Base-by-base conservation (phyloP, 2,113 vertebrate genomes). In the Paratilapia polleni region DNA sequence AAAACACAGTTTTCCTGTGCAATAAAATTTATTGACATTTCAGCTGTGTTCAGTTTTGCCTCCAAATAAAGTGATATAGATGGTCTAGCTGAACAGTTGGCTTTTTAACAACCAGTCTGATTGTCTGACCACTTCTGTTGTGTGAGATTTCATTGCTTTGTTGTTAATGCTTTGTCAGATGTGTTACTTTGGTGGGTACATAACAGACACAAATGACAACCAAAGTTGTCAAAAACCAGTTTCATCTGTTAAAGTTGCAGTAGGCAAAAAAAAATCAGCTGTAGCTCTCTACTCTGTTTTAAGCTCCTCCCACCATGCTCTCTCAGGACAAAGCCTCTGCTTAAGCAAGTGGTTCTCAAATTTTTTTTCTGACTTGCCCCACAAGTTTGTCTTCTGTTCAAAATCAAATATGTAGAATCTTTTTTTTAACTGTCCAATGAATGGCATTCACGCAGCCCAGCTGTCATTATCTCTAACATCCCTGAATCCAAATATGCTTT, bases 1-100 rank as follows among this genome's bases (percentile, higher is more conserved):
- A n/a, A 52, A 31, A 54, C 47, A n/a, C 6, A 4, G 20, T 73
- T 52, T 54, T 54, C 4, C 68, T 1, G 0, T 70, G 43, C 0
- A 52, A 31, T 73, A 31, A 73, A 31, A 31, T 73, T 3, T 31
- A 31, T 49, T 31, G 43, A 20, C 3, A 31, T 73, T 73, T 73
- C 17, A n/a, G 12, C 19, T 14, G 19, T 54, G 47, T 1, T 34
- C 47, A 54, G n/a, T 34, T 73, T 19, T n/a, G 54, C 47, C 68
- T 34, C 26, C 47, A 54, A 34, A 28, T 73, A 3, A 73, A 52
- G 66, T 31, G 43, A 70, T 5, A 52, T 13, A 19, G 43, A 20
- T 1, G 1, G 11, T 73, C 26, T 73, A n/a, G 47, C 47, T 34
- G 68, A 73, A n/a, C 68, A 54, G 26, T 14, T 73, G 68, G 47